Conservation (phyloP, 2,797 vertebrate genomes). For the Karalla daura region DNA sequence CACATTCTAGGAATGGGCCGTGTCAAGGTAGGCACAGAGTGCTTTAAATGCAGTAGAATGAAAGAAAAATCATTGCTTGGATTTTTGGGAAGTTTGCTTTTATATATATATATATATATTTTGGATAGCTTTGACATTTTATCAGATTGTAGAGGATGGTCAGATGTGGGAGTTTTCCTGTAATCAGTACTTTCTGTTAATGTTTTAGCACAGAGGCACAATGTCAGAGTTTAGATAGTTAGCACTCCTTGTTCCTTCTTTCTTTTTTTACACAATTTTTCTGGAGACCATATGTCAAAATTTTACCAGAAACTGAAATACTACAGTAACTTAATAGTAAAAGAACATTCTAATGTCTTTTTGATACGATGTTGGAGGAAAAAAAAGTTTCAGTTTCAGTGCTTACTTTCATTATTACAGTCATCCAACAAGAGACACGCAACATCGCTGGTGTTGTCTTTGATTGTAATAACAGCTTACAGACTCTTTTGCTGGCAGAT, state of each 20-base stretch:
- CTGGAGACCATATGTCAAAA: neutral
- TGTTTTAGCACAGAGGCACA: neutral
- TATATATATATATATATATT: slow-evolving; percentile 1
- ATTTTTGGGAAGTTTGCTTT: neutral
- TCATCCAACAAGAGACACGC: neutral
- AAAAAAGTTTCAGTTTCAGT: neutral
- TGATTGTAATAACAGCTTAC: too few relatives aligned
- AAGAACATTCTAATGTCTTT: too few relatives aligned
- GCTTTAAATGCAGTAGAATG: slow-evolving; percentile 7
- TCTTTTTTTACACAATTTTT: too few relatives aligned
- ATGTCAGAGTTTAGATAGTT: neutral
- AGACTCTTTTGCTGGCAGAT: too few relatives aligned
- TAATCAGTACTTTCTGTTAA: neutral
- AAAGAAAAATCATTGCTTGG: slow-evolving; percentile 7
- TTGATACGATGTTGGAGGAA: too few relatives aligned
- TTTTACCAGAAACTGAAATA: too few relatives aligned
- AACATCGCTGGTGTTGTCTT: neutral
- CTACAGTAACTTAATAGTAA: too few relatives aligned
- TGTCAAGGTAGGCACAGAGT: neutral
- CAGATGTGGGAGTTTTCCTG: slow-evolving; percentile 6
- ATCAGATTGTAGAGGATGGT: slow-evolving; percentile 10
- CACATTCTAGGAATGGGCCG: slow-evolving; percentile 12
- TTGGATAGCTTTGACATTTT: slow-evolving; percentile 16
- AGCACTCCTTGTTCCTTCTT: neutral
- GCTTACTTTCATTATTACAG: neutral